Evolutionary conservation across 1,140 invertebrate genomes (phyloP).

Genomic region (Drosophila arizonae): DNA sequence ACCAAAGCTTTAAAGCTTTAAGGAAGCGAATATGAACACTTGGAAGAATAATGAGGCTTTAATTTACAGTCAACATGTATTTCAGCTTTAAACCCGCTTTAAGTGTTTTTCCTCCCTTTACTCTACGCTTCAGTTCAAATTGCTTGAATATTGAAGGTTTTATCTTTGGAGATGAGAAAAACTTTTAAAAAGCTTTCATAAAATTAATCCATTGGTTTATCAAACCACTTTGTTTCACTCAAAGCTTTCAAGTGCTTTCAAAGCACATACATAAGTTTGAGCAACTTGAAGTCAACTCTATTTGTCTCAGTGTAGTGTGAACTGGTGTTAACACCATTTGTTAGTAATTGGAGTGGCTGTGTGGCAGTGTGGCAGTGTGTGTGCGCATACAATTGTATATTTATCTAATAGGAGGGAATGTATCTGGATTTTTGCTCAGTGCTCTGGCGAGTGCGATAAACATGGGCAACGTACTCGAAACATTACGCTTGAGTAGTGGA

Average conservation of each 20-base stretch:
- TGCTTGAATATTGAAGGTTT: no score
- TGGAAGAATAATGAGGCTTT: not conserved
- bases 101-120: not conserved
- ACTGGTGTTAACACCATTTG: constrained; percentile 33
- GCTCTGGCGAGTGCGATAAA: constrained; percentile 65
- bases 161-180: no score
- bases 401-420: constrained; percentile 28
- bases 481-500: constrained; percentile 69
- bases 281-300: not conserved
- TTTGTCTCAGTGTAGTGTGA: not conserved
- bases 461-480: constrained; percentile 46
- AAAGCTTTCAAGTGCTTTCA: not conserved
- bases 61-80: not conserved
- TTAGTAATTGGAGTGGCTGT: constrained; percentile 57
- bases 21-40: no score
- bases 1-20: not conserved
- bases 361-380: not conserved
- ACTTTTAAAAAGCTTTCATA: not conserved
- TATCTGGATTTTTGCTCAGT: constrained; percentile 30
- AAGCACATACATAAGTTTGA: not conserved
- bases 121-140: no score
- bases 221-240: not conserved
- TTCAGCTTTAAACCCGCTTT: not conserved
- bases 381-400: constrained; percentile 1
- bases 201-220: no score